Evolutionary conservation across 2,797 vertebrate genomes (phyloP).

Genomic region (Morelia viridis): DNA sequence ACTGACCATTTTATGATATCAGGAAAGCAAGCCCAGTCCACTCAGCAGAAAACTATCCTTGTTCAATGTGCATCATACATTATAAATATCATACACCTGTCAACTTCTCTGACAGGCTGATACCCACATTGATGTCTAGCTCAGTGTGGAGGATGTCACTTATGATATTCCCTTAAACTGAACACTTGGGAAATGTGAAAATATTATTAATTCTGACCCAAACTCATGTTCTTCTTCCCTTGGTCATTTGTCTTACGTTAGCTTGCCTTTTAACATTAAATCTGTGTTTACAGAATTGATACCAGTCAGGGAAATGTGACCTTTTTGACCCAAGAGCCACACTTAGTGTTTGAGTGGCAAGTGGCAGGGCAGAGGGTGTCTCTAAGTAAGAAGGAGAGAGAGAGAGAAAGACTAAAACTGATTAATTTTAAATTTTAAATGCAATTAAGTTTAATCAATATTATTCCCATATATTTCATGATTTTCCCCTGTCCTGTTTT

Average conservation of each 20-base stretch:
- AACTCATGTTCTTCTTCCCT: neutral
- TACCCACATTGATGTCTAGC: neutral
- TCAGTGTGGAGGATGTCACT: neutral
- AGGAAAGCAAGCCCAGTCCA: neutral
- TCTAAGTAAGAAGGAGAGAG: neutral
- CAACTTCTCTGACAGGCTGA: neutral
- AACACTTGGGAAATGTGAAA: neutral
- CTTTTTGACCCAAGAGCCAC: neutral
- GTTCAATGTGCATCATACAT: neutral
- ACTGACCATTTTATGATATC: neutral
- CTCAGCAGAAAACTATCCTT: neutral
- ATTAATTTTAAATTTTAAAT: neutral
- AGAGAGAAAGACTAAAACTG: neutral
- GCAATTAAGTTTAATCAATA: neutral
- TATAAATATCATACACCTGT: neutral
- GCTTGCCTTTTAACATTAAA: neutral
- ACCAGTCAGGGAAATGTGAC: neutral
- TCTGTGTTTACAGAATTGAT: neutral
- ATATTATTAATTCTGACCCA: neutral
- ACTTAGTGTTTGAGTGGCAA: neutral
- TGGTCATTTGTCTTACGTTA: neutral
- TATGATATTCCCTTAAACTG: neutral
- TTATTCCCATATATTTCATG: neutral
- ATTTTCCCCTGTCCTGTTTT: neutral
- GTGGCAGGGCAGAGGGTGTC: neutral